phyloP scores from a whole-genome alignment of 2,888 invertebrate species.

The Monopis laevigella region DNA sequence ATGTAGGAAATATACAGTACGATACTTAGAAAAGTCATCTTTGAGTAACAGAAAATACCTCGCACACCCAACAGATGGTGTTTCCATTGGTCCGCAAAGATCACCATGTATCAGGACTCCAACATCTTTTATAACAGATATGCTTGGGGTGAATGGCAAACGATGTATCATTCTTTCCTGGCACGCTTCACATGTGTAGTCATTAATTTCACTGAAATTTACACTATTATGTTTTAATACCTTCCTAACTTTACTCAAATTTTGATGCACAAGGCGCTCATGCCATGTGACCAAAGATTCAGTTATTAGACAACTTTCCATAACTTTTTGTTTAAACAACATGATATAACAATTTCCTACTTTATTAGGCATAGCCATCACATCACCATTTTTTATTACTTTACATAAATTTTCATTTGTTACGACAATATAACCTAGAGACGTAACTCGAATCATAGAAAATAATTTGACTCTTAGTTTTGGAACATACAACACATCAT shows the following conservation, averaged over 20 bases:
- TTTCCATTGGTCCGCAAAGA: no score
- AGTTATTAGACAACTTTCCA: background rate
- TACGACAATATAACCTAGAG: background rate
- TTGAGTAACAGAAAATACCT: background rate
- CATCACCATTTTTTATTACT: background rate
- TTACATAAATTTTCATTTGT: background rate
- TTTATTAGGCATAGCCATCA: background rate
- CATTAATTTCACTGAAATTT: background rate
- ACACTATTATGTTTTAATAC: no score
- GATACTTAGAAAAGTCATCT: background rate
- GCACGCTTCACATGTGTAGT: background rate
- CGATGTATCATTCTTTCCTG: no score
- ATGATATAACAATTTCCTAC: background rate
- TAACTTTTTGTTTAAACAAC: background rate
- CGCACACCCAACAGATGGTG: no score
- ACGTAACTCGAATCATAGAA: background rate
- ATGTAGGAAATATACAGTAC: no score
- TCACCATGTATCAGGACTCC: no score
- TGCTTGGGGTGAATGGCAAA: no score
- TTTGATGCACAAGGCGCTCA: background rate
- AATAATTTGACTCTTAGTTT: background rate
- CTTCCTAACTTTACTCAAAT: background rate
- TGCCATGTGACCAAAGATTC: background rate
- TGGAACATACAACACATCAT: background rate
- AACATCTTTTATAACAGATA: no score